These are phyloP conservation scores for Drosophila virilis DNA, from an alignment of 1,140 invertebrate species.

Conservation along the genomic window DNA sequence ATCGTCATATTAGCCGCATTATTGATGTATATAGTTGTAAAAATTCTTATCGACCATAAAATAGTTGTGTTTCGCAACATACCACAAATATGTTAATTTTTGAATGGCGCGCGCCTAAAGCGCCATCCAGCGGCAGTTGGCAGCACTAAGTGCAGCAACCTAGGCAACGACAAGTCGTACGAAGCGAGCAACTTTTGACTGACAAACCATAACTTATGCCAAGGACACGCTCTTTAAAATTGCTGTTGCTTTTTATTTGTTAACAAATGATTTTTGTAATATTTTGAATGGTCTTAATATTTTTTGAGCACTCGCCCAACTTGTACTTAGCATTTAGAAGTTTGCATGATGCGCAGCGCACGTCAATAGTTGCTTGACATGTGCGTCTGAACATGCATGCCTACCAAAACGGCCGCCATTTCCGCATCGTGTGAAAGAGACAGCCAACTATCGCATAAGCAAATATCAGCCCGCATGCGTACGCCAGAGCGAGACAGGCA, in stretches of 20 bases:
- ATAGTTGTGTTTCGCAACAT: slow-evolving; percentile 15
- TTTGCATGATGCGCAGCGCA: slow-evolving; percentile 1
- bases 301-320: background rate
- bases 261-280: background rate
- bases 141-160: background rate
- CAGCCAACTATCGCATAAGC: slow-evolving; percentile 14
- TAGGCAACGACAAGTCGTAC: background rate
- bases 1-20: slow-evolving; percentile 56
- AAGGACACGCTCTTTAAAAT: background rate
- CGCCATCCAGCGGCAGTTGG: slow-evolving; percentile 14
- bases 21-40: slow-evolving; percentile 40
- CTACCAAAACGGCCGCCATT: slow-evolving; percentile 59
- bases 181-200: background rate
- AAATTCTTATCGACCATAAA: slow-evolving; percentile 22
- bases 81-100: background rate
- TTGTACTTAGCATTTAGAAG: background rate
- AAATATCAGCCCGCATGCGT: slow-evolving; percentile 19
- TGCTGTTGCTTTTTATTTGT: background rate
- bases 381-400: slow-evolving; percentile 32
- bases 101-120: slow-evolving; percentile 8
- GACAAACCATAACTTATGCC: background rate
- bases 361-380: slow-evolving; percentile 7
- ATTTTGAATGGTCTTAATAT: background rate
- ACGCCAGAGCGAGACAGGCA: slow-evolving; percentile 38
- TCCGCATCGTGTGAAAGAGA: slow-evolving; percentile 52